Base-by-base conservation (phyloP, 2,888 invertebrate genomes). In the Pheosia tremula region DNA sequence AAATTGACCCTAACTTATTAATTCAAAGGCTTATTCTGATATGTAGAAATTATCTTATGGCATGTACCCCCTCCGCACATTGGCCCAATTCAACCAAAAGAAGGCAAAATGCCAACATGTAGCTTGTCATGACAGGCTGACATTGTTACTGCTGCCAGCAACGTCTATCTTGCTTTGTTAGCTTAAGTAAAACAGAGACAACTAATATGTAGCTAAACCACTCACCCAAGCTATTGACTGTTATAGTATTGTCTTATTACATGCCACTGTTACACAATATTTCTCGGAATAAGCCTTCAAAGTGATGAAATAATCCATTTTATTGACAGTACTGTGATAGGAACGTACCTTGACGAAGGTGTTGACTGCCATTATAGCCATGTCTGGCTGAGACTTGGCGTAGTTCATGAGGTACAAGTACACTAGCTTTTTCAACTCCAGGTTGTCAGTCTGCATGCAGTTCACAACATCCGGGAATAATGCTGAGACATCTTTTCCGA, bases 321-420 rank as follows among this genome's bases (percentile, higher is more conserved):
- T n/a, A 11, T 1, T 36, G 10, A 36, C 9, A 24, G 9, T 37
- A 53, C 5, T 54, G 47, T 41, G 59, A 55, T 50, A 39, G 56
- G 79, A 0, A 24, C 93, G 86, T 95, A 98, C 98, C 97, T 99
- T 99, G 72, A 99, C 99, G 94, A 99, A 99, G 7, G 99, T 99
- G 93, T 99, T 99, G 63, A 99, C 99, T 10, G 99, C 99, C 99
- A 99, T 99, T 67, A 99, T 99, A 61, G 99, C 99, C 98, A 99
- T 98, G 87, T 99, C 99, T 0, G 99, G 99, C 90, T 99, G 99
- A 60, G 98, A 99, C 91, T 99, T 99, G 60, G 99, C 99, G 90
- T 99, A 99, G 90, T 99, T 99, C 99, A 99, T 99, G 79, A 99
- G 94, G 87, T 99, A 99, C 59, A 99, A 94, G 88, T 99, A 99